These are phyloP conservation scores for Sebastes itinus DNA, from an alignment of 2,797 vertebrate genomes.

Conservation along the genomic window DNA sequence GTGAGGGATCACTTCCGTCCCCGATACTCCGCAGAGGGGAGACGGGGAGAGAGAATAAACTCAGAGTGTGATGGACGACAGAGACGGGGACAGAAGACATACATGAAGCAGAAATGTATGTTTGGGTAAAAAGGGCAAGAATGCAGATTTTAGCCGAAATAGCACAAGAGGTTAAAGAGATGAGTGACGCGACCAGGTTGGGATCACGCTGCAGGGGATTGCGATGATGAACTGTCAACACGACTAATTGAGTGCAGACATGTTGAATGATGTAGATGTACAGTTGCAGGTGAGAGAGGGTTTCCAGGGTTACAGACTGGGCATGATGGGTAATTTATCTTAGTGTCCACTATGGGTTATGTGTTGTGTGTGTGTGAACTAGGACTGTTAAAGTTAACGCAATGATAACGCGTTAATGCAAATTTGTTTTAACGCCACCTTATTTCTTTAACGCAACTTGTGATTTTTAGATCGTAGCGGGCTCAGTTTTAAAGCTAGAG, in stretches of 20 bases:
- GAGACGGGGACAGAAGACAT: background rate
- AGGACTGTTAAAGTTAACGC: too few relatives aligned
- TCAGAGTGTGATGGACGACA: background rate
- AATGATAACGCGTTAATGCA: too few relatives aligned
- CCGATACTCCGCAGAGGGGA: slow-evolving; percentile 33
- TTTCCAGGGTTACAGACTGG: background rate
- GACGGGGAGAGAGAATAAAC: slow-evolving; percentile 3
- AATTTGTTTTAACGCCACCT: too few relatives aligned
- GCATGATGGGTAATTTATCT: slow-evolving; percentile 1
- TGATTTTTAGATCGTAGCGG: rapidly evolving
- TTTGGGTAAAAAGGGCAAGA: background rate
- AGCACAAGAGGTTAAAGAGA: slow-evolving; percentile 12
- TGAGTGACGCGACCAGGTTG: slow-evolving; percentile 30
- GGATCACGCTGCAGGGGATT: background rate
- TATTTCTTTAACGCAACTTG: too few relatives aligned
- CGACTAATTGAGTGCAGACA: slow-evolving; percentile 3
- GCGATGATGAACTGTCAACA: background rate
- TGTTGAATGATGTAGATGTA: slow-evolving; percentile 13
- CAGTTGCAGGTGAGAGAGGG: slow-evolving; percentile 5
- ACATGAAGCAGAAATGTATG: background rate
- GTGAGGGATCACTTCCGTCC: slow-evolving; percentile 76
- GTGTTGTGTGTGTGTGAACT: background rate
- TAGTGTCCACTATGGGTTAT: background rate
- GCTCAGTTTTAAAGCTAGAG: too few relatives aligned
- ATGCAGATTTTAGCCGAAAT: background rate